These are phyloP conservation scores for Parasteatoda tepidariorum DNA, from an alignment of 1,140 invertebrate species.

Conservation along the genomic window DNA sequence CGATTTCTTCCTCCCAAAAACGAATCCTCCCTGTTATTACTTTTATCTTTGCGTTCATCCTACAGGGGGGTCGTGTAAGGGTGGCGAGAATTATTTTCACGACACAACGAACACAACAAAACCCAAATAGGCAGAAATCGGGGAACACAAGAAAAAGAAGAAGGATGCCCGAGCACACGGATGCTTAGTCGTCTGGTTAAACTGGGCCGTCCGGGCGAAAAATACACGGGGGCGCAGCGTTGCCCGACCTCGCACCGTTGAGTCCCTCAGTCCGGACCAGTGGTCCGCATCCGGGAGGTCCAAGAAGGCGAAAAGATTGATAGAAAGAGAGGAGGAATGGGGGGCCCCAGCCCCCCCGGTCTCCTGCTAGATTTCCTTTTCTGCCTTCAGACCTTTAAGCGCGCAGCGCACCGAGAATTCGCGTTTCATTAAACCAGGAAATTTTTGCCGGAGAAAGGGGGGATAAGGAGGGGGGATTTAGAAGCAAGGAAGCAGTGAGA, in stretches of 20 bases:
- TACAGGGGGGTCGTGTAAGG: background rate
- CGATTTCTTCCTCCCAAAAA: background rate
- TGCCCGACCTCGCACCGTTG: conserved; percentile 33
- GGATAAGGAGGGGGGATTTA: conserved; percentile 3
- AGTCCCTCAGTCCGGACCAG: conserved; percentile 40
- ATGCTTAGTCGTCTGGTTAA: conserved; percentile 55
- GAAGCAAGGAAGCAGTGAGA: conserved; percentile 48
- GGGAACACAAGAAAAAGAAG: conserved; percentile 56
- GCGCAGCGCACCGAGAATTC: conserved; percentile 58
- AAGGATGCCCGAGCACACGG: background rate
- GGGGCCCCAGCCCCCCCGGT: background rate
- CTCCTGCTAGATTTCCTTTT: conserved; percentile 35
- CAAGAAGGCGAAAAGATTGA: conserved; percentile 60
- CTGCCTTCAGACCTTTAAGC: conserved; percentile 46
- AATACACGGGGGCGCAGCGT: conserved; percentile 50
- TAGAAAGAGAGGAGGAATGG: conserved; percentile 34
- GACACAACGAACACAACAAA: conserved; percentile 40
- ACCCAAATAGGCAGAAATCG: conserved; percentile 60
- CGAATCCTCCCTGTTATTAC: conserved; percentile 7
- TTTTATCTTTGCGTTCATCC: conserved; percentile 53
- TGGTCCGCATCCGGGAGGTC: conserved; percentile 53
- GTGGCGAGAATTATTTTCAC: conserved; percentile 57
- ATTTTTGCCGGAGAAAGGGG: conserved; percentile 58
- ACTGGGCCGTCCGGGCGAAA: conserved; percentile 53
- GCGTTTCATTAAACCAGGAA: conserved; percentile 62